Evolutionary conservation across 2,113 vertebrate genomes (phyloP), one percentile per base, ranked within the genome.

Genomic region (Hippopotamus amphibius): DNA sequence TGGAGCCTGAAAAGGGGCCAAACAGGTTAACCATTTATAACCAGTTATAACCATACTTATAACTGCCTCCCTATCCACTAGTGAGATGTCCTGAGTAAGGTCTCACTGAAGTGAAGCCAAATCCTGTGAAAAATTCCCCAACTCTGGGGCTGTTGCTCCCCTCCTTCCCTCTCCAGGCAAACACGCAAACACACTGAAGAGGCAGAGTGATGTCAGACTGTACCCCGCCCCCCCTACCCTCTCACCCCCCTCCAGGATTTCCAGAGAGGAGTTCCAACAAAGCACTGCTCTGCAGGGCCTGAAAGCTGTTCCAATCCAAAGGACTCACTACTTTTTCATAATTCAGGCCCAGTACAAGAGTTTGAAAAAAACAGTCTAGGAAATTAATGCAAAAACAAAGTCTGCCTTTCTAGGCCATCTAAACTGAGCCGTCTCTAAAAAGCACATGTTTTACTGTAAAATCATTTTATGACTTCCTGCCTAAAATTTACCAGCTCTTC

Each of bases 401-500:
- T 48, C 65, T 89, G 26, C 61, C 71, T 89, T 46, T 90, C 92
- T 26, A 50, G 30, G 28, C 28, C 94, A 17, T 69, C 68, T 76
- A 92, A 87, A 55, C 21, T 41, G 91, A 83, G 10, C 8, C 81
- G 41, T 69, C 66, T 82, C 50, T 82, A 72, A 96, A 97, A 90
- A 74, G 30, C 57, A 55, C 19, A 46, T 65, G 43, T 82, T 91
- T 69, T 79, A 96, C 43, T 93, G 30, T 94, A 83, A 97, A 97
- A 76, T 76, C 46, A 91, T 61, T 92, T 96, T 93, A 92, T 86
- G 63, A 90, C 85, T 90, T 95, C 84, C 92, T 96, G 65, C 43
- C 55, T 94, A 88, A 85, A 94, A 92, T 77, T 95, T 69, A 86
- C 81, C 81, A 96, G 83, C 93, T 96, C 77, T 92, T 95, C 61